Evolutionary conservation across 2,888 invertebrate genomes (phyloP), one percentile per base, ranked within the genome.

Genomic region (Phyto melanocephala): DNA sequence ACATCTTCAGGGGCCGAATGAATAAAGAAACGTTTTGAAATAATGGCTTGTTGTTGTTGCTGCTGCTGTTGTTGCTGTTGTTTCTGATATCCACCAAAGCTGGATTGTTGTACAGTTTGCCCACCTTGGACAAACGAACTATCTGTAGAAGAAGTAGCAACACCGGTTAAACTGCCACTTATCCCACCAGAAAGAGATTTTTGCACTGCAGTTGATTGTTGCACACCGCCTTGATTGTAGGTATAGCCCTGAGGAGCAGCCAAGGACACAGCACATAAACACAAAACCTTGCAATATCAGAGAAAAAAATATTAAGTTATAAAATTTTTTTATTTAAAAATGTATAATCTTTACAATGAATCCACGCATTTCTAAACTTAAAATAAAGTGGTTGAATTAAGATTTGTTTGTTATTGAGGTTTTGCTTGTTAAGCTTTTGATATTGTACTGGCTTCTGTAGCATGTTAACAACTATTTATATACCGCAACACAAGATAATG

Each of bases 1-100:
- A 84, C 86, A 74, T 91, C 91, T 84, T 91, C 91, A 50, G 91
- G 91, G 0, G 91, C 91, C 1, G 91, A 89, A 84, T 91, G 91
- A 24, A 91, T 89, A 79, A 89, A 91, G 87, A 91, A 91, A 33
- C 91, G 88, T 85, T 91, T 91, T 1, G 90, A 89, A 10, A 89
- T 81, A 65, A 89, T 84, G n/a, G 87, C 85, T 40, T 88, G 89
- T 74, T 87, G 88, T 4, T 86, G 87, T 13, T 86, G 86, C 40
- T 45, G 2, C 28, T 86, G 87, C 15, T 86, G 85, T 17, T 65
- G 85, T 33, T 60, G 84, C 1, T 68, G 77, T 0, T 40, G 37
- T 8, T 67, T 83, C 50, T 77, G 86, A 1, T 86, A 82, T 70
- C 77, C 87, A 81, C 70, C 87, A 84, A 85, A 84, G 84, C 81